Evolutionary conservation across 1,140 invertebrate species (phyloP).

Genomic region (Zeugodacus cucurbitae): DNA sequence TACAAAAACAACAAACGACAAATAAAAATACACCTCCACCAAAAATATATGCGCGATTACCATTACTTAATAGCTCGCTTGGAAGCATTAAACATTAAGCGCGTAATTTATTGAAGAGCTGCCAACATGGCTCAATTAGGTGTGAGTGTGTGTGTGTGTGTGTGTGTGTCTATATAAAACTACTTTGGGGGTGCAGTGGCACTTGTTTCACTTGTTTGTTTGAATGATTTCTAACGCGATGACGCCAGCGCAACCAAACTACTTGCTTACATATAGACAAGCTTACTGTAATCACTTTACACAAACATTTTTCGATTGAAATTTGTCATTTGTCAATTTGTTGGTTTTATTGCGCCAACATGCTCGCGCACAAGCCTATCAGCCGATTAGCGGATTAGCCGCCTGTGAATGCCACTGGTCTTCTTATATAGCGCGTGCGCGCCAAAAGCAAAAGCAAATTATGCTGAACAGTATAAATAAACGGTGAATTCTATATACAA

Average conservation of each 20-base stretch:
- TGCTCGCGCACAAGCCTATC: background rate
- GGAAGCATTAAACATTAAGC: background rate
- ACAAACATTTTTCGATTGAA: background rate
- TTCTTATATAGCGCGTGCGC: background rate
- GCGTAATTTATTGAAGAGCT: constrained; percentile 3
- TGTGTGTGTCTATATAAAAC: background rate
- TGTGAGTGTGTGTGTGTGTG: background rate
- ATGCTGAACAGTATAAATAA: background rate
- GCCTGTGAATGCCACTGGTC: background rate
- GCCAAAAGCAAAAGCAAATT: background rate
- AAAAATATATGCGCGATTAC: background rate
- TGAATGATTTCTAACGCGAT: no score
- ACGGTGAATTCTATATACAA: background rate
- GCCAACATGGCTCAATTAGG: background rate
- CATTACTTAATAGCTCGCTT: background rate
- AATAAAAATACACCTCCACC: background rate
- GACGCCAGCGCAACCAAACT: no score
- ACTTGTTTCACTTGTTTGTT: background rate
- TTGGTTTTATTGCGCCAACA: background rate
- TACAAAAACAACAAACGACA: no score
- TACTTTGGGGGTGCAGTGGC: background rate
- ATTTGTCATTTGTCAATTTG: background rate
- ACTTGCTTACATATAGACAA: no score
- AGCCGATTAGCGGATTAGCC: background rate
- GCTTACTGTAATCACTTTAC: background rate